A percentile compares a stretch with the other conserved stretches of the same genome.
Conservation (phyloP, 2,797 vertebrate species). For the Morus bassanus region DNA sequence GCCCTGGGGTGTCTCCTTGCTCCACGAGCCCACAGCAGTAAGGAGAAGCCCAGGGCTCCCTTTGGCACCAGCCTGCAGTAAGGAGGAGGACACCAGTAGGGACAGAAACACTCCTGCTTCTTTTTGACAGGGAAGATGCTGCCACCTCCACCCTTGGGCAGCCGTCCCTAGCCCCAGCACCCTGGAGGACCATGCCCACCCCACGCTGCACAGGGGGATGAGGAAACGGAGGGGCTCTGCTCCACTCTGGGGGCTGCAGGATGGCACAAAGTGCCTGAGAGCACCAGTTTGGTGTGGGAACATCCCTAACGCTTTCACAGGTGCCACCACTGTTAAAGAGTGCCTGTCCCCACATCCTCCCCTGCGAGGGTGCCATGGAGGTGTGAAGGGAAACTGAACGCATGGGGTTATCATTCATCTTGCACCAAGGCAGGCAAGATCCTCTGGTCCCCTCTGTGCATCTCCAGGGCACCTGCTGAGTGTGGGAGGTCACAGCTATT, state of each 20-base stretch:
- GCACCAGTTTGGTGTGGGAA: background rate
- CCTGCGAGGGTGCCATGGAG: fast-evolving
- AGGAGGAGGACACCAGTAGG: background rate
- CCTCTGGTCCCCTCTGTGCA: background rate
- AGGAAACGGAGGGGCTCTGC: background rate
- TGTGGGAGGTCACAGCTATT: background rate
- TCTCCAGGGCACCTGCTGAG: background rate
- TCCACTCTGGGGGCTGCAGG: background rate
- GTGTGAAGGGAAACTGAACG: background rate
- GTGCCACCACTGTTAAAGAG: background rate
- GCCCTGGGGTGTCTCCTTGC: background rate
- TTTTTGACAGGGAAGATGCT: background rate
- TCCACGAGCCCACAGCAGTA: fast-evolving
- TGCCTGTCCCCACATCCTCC: background rate
- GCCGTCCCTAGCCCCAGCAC: fast-evolving
- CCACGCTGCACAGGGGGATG: fast-evolving
- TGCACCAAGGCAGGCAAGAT: background rate
- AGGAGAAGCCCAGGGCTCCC: background rate
- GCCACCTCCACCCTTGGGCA: background rate
- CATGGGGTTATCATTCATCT: background rate
- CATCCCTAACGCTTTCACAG: background rate
- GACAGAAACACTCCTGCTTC: background rate
- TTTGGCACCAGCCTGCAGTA: background rate
- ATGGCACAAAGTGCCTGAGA: background rate
- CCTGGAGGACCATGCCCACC: fast-evolving